phyloP scores from a whole-genome alignment of 2,888 invertebrate species.

The Cantharis rustica region DNA sequence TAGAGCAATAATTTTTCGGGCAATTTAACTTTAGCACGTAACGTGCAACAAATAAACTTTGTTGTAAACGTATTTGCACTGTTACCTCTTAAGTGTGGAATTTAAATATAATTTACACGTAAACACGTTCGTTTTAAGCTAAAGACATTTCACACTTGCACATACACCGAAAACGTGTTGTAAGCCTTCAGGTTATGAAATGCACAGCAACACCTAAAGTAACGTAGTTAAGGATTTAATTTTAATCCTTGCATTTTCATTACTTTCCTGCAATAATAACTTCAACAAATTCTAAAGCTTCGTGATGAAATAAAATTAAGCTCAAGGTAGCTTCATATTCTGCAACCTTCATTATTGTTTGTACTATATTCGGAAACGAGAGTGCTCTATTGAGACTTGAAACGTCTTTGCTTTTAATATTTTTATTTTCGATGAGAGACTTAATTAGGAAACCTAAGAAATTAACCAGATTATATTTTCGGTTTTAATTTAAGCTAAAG shows the following conservation, averaged over 20 bases:
- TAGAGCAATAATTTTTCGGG: neutral
- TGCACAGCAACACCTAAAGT: neutral
- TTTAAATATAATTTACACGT: neutral
- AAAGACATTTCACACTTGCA: neutral
- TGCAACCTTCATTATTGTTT: neutral
- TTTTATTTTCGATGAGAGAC: too few relatives aligned
- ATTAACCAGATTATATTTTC: too few relatives aligned
- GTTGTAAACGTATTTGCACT: neutral
- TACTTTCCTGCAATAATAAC: neutral
- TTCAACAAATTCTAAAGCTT: neutral
- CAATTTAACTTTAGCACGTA: neutral
- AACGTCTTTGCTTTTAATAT: too few relatives aligned
- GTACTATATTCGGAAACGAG: neutral
- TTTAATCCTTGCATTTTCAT: neutral
- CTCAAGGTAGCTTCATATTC: neutral
- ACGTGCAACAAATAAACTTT: neutral
- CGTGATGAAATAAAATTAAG: neutral
- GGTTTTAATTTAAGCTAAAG: too few relatives aligned
- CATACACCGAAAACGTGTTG: neutral
- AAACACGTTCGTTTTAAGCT: neutral
- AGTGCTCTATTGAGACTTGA: too few relatives aligned
- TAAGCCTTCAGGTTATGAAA: neutral
- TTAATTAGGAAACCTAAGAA: too few relatives aligned
- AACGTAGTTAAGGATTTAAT: neutral
- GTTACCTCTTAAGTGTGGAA: neutral